phyloP scores from a whole-genome alignment of 2,113 vertebrate species.

The Brienomyrus longianalis region DNA sequence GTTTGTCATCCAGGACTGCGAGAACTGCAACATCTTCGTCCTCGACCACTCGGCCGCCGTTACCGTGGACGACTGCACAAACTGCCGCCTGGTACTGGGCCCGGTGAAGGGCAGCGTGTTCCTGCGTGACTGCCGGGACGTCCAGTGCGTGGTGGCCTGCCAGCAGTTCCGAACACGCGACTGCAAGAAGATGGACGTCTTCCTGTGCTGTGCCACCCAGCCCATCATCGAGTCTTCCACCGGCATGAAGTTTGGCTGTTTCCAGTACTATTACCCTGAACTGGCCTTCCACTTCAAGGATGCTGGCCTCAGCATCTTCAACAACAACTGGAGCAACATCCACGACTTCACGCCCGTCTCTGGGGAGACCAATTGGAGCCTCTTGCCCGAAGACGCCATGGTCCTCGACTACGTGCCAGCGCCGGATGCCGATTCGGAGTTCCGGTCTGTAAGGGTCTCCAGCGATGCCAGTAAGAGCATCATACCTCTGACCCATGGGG shows the following conservation, averaged over 20 bases:
- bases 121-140: conserved; percentile 89
- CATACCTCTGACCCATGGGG: conserved; percentile 80
- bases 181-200: conserved; percentile 87
- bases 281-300: conserved; percentile 91
- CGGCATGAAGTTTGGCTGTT: conserved; percentile 87
- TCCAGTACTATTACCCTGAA: conserved; percentile 93
- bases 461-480: conserved; percentile 73
- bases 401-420: conserved; percentile 70
- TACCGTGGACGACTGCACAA: conserved; percentile 86
- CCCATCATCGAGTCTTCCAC: conserved; percentile 92
- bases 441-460: conserved; percentile 76
- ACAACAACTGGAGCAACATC: conserved; percentile 95
- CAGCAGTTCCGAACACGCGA: conserved; percentile 93
- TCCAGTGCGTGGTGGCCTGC: conserved; percentile 83
- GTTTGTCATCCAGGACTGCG: conserved; percentile 90
- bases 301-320: conserved; percentile 91
- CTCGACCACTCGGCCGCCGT: conserved; percentile 88
- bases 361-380: conserved; percentile 86
- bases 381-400: conserved; percentile 67
- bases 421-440: conserved; percentile 73
- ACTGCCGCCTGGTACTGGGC: conserved; percentile 81
- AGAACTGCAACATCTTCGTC: conserved; percentile 87
- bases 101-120: conserved; percentile 90
- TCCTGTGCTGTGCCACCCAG: conserved; percentile 90
- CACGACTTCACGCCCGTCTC: conserved; percentile 92